Conservation (phyloP, 2,113 vertebrate species). For the Serinus canaria region DNA sequence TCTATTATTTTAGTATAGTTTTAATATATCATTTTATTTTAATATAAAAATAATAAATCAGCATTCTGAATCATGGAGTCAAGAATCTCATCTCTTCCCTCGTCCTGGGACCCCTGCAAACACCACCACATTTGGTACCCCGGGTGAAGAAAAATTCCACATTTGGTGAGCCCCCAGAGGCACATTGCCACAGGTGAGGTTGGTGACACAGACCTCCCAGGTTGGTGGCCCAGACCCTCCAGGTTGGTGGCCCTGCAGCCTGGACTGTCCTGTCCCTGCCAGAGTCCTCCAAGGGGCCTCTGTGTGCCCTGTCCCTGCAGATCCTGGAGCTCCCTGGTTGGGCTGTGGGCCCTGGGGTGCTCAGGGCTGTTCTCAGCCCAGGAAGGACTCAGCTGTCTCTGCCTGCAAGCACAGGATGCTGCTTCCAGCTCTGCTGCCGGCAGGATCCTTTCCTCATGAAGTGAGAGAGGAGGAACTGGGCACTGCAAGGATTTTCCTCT, state of each 20-base stretch:
- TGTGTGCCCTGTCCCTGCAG: neutral
- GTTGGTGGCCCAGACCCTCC: neutral
- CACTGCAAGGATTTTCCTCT: neutral
- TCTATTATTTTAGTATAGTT: too few relatives aligned
- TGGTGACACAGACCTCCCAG: too few relatives aligned
- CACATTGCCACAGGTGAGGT: too few relatives aligned
- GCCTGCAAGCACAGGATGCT: neutral
- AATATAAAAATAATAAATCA: too few relatives aligned
- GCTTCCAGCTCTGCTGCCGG: neutral
- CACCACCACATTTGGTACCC: too few relatives aligned
- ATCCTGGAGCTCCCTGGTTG: neutral
- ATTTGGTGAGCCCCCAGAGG: too few relatives aligned
- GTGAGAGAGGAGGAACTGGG: neutral
- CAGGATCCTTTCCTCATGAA: neutral
- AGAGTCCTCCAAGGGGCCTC: fast-evolving
- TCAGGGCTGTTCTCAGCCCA: neutral
- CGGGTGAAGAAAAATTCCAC: too few relatives aligned
- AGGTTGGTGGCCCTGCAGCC: neutral
- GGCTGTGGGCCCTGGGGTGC: neutral
- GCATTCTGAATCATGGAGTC: too few relatives aligned
- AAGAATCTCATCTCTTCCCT: too few relatives aligned
- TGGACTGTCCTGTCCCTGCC: neutral
- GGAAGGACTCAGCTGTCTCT: neutral
- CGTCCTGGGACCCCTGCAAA: too few relatives aligned
- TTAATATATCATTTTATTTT: too few relatives aligned